These are phyloP conservation scores for Coleophora deauratella DNA, from an alignment of 2,888 invertebrate species.

Conservation along the genomic window DNA sequence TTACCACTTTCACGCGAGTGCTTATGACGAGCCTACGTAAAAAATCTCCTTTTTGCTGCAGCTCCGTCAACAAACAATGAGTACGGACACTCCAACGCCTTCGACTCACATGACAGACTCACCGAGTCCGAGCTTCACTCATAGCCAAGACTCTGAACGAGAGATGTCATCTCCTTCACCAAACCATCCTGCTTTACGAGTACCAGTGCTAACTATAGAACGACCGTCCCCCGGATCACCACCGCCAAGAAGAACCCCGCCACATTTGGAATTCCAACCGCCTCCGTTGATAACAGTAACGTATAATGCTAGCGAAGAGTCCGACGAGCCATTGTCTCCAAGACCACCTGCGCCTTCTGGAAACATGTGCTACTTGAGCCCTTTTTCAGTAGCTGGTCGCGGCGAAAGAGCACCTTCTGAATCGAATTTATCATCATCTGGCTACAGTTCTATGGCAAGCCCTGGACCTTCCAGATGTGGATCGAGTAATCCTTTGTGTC, in stretches of 20 bases:
- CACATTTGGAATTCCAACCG: conserved; percentile 78
- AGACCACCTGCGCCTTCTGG: conserved; percentile 69
- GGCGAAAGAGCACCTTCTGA: conserved; percentile 86
- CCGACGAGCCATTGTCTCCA: conserved; percentile 81
- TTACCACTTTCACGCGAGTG: no score
- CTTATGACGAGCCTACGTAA: no score
- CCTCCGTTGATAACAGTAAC: conserved; percentile 84
- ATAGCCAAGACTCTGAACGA: conserved; percentile 62
- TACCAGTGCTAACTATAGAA: conserved; percentile 79
- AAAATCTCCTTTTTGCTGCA: no score
- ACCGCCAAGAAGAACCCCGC: conserved; percentile 75
- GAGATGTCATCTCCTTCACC: conserved; percentile 58
- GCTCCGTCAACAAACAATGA: conserved; percentile 68
- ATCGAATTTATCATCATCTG: conserved; percentile 88
- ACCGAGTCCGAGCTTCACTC: conserved; percentile 60
- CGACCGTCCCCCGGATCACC: conserved; percentile 80
- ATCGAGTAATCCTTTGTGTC: conserved; percentile 85
- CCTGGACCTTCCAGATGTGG: conserved; percentile 88
- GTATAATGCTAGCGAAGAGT: conserved; percentile 84
- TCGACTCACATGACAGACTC: conserved; percentile 64
- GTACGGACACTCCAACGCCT: conserved; percentile 58
- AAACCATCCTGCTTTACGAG: conserved; percentile 68
- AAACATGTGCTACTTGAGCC: conserved; percentile 84
- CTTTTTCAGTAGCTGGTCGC: conserved; percentile 82
- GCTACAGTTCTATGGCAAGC: conserved; percentile 90